These are phyloP conservation scores for Pseudoatta argentina DNA, from an alignment of 1,140 invertebrate species.

Conservation along the genomic window DNA sequence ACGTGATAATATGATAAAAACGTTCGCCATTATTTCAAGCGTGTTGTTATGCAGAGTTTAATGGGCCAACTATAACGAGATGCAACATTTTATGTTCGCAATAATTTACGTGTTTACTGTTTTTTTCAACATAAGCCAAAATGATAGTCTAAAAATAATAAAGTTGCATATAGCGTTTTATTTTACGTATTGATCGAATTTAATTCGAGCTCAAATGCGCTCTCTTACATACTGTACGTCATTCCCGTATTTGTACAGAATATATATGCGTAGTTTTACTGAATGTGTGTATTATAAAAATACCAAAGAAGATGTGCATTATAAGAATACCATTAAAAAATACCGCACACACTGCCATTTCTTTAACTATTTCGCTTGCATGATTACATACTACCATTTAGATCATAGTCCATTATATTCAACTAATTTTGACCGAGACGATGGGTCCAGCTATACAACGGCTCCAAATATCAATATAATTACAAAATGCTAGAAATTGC, in stretches of 20 bases:
- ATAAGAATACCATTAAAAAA: conserved; percentile 19
- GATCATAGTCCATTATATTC: conserved; percentile 5
- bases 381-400: conserved; percentile 28
- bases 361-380: conserved; percentile 35
- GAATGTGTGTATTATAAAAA: conserved; percentile 12
- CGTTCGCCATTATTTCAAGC: neutral
- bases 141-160: neutral
- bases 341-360: conserved; percentile 25
- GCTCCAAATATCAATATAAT: neutral
- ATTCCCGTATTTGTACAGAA: conserved; percentile 22
- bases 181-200: conserved; percentile 7
- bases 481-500: conserved; percentile 4
- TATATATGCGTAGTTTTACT: neutral
- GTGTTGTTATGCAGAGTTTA: neutral
- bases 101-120: neutral
- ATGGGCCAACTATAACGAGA: neutral
- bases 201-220: neutral
- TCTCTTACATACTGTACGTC: conserved; percentile 17
- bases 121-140: conserved; percentile 3
- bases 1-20: conserved; percentile 12
- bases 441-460: neutral
- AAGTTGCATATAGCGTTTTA: conserved; percentile 4
- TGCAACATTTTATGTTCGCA: neutral
- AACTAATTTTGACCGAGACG: neutral
- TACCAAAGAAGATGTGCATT: conserved; percentile 11